Evolutionary conservation across 1,140 invertebrate species (phyloP).

Genomic region (Drosophila obscura): DNA sequence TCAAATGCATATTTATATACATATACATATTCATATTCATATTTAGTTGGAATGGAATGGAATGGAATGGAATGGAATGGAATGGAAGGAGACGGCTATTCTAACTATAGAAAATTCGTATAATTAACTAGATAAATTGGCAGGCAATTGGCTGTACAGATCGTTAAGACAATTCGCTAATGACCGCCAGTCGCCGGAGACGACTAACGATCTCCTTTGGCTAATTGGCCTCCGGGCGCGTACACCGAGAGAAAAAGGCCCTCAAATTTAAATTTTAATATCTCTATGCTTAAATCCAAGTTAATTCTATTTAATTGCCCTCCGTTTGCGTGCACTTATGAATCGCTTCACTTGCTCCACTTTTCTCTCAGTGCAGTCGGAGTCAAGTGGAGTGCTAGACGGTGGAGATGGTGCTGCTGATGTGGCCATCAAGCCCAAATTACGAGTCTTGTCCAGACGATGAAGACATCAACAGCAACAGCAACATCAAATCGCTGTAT

Average conservation of each 20-base stretch:
- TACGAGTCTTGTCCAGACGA: conserved; percentile 19
- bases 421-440: conserved; percentile 48
- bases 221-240: conserved; percentile 39
- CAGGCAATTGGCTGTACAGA: conserved; percentile 52
- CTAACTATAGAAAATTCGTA: conserved; percentile 49
- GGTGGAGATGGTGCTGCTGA: neutral
- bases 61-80: neutral
- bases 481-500: neutral
- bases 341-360: no score
- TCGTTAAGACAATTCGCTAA: conserved; percentile 58
- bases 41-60: neutral
- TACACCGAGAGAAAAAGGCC: no score
- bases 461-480: conserved; percentile 25
- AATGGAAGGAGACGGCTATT: neutral
- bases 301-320: no score
- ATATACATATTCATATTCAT: neutral
- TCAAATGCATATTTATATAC: no score
- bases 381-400: no score
- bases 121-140: conserved; percentile 65
- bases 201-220: conserved; percentile 48
- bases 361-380: neutral
- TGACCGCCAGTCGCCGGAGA: conserved; percentile 32
- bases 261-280: no score
- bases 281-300: no score
- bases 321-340: neutral